phyloP scores from a whole-genome alignment of 2,888 invertebrate species.

The Tetrapedia diversipes region DNA sequence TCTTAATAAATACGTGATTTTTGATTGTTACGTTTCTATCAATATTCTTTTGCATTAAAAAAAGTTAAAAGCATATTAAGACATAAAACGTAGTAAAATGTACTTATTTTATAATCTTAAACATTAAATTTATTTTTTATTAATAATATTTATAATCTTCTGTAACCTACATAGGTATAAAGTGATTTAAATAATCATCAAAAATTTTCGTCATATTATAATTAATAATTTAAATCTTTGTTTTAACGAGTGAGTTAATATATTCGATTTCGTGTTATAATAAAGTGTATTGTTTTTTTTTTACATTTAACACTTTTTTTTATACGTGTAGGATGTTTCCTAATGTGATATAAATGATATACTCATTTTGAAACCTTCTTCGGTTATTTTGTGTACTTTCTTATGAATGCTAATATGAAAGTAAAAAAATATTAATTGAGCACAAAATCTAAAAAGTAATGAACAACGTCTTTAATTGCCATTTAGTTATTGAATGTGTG shows the following conservation, averaged over 20 bases:
- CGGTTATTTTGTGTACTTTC: too few species aligned
- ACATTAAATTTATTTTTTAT: not conserved
- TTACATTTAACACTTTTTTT: too few species aligned
- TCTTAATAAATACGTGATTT: not conserved
- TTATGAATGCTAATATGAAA: too few species aligned
- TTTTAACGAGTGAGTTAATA: not conserved
- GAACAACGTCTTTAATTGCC: not conserved
- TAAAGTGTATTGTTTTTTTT: not conserved
- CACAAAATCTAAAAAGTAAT: too few species aligned
- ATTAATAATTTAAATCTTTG: not conserved
- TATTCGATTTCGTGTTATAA: not conserved
- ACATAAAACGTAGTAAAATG: not conserved
- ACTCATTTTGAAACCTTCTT: too few species aligned
- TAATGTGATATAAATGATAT: not conserved
- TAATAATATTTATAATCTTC: not conserved
- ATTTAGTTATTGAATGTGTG: not conserved
- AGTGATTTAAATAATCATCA: constrained; percentile 4
- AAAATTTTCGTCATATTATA: not conserved
- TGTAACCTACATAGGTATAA: not conserved
- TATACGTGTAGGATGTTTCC: too few species aligned
- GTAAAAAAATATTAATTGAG: not conserved
- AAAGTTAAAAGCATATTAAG: too few species aligned
- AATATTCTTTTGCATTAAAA: too few species aligned
- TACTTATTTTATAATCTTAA: not conserved
- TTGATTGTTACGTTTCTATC: too few species aligned